These are phyloP conservation scores for Calidris pugnax DNA, from an alignment of 2,113 vertebrate species.

Conservation along the genomic window DNA sequence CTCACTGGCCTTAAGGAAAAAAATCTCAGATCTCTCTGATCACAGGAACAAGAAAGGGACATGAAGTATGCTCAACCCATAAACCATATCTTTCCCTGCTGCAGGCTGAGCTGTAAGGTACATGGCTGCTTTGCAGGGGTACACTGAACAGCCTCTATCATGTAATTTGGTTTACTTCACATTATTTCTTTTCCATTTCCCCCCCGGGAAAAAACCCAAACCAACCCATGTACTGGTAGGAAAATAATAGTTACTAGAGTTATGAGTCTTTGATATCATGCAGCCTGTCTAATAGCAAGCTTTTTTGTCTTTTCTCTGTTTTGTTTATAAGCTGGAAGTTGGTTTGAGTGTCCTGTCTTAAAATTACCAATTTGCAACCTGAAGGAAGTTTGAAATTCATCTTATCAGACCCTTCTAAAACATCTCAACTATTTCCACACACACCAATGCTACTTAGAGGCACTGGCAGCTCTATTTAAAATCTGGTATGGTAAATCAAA, in stretches of 20 bases:
- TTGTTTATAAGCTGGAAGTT: background rate
- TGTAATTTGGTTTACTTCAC: background rate
- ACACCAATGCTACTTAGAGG: background rate
- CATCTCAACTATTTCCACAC: background rate
- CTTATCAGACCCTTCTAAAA: background rate
- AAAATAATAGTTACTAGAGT: background rate
- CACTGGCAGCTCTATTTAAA: background rate
- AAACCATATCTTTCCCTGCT: background rate
- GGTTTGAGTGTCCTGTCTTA: background rate
- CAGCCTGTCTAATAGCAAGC: background rate
- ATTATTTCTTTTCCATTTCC: background rate
- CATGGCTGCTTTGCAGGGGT: background rate
- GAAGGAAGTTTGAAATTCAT: background rate
- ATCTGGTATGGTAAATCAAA: background rate
- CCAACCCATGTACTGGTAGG: rapidly evolving
- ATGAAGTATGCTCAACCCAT: background rate
- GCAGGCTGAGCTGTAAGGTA: background rate
- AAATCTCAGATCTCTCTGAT: background rate
- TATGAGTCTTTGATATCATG: background rate
- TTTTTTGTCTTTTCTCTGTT: background rate
- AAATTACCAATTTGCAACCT: background rate
- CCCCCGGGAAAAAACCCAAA: too few species aligned
- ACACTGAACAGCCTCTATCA: background rate
- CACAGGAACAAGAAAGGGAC: background rate
- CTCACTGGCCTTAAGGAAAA: background rate